Base-by-base conservation (phyloP, 1,140 invertebrate species). In the Aleiodes sp. region DNA sequence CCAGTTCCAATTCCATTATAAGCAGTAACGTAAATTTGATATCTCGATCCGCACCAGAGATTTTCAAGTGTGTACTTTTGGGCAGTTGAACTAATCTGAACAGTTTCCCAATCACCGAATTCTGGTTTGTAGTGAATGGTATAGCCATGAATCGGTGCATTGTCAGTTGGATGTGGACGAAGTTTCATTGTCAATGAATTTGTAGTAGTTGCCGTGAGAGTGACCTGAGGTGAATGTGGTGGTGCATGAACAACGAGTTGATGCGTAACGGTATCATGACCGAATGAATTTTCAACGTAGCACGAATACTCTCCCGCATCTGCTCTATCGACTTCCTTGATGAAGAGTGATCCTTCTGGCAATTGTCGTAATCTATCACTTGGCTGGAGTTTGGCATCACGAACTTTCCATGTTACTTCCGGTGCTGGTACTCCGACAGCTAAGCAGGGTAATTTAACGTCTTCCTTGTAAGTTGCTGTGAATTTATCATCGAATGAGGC, bases 41-140 rank as follows among this genome's bases (percentile, higher is more conserved):
- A 98, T 87, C 94, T 92, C 65, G 94, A 96, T 79, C 93, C 96
- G 84, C 96, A 97, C 82, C 93, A 92, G 28, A 97, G 80, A 78
- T 92, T 94, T 78, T 97, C 94, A 63, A 97, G 86, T 33, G 92
- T 95, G 82, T 95, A 94, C 61, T 94, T 94, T 57, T 93, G 91
- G 28, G 91, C 91, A 75, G 90, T 91, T 68, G 92, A 91, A 68
- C 84, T 86, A 41, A 93, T 91, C 86, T 95, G 94, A 61, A 92
- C 89, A 31, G 93, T 94, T 84, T 96, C 94, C 94, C 94, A 96
- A 78, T 97, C 94, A 26, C 95, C 95, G 78, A 95, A 96, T 86
- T 96, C 96, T 26, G 92, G 94, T 82, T 96, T 96, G 86, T 95
- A 97, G 79, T 95, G 93, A 70, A 97, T 90, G n/a, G 94, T 96